Conservation (phyloP, 2,797 vertebrate species). For the Echiichthys vipera region DNA sequence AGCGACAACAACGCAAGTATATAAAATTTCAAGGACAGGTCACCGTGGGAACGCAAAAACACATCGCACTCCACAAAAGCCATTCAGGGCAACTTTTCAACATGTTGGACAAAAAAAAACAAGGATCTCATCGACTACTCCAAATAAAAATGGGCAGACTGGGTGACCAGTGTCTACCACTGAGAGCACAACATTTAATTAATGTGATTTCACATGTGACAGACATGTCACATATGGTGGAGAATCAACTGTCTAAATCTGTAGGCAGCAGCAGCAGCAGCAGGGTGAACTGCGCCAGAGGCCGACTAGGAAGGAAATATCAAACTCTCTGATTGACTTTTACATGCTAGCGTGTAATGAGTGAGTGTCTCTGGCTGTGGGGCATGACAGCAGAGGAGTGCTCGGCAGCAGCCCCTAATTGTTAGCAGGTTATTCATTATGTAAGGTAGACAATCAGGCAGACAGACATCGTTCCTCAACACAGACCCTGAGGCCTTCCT, state of each 20-base stretch:
- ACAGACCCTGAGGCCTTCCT: conserved; percentile 25
- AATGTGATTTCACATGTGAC: background rate
- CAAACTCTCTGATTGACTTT: conserved; percentile 37
- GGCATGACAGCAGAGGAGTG: conserved; percentile 40
- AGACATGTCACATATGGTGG: background rate
- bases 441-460: conserved; percentile 40
- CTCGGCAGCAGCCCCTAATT: conserved; percentile 62
- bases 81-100: background rate
- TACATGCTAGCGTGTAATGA: conserved; percentile 44
- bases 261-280: conserved; percentile 17
- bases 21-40: no score
- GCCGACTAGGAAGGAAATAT: conserved; percentile 17
- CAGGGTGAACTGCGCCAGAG: background rate
- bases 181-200: background rate
- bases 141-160: background rate
- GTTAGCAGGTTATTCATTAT: conserved; percentile 71
- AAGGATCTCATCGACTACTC: background rate
- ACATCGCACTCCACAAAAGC: background rate
- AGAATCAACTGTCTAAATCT: conserved; percentile 8
- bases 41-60: no score
- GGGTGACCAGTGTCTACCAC: background rate
- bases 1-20: no score
- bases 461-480: conserved; percentile 33
- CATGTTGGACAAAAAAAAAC: background rate
- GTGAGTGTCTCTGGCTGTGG: conserved; percentile 48